A percentile compares a stretch with the other conserved stretches of the same genome.
These are phyloP conservation scores for Dreissena polymorpha DNA, from an alignment of 1,140 invertebrate genomes.

Conservation along the genomic window DNA sequence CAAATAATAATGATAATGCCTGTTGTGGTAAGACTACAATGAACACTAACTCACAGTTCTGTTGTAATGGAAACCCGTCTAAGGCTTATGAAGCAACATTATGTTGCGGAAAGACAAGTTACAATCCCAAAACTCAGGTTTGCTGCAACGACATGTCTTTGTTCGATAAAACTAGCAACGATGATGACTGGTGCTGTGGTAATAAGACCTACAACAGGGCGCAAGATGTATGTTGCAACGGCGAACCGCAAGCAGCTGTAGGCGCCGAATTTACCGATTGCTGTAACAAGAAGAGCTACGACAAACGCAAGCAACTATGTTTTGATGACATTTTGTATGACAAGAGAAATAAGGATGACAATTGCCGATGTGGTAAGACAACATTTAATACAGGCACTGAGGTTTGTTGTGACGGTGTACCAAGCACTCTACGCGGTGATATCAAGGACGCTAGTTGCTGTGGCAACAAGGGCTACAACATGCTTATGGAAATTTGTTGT, in stretches of 20 bases:
- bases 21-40: conserved; percentile 49
- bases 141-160: conserved; percentile 44
- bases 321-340: conserved; percentile 26
- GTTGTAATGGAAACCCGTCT: conserved; percentile 40
- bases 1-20: conserved; percentile 32
- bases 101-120: conserved; percentile 45
- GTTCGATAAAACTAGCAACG: conserved; percentile 28
- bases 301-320: conserved; percentile 40
- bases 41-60: conserved; percentile 32
- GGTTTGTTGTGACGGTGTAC: conserved; percentile 52
- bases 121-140: conserved; percentile 21
- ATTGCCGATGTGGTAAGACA: conserved; percentile 51
- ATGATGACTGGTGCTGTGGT: conserved; percentile 52
- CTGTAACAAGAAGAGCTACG: conserved; percentile 44
- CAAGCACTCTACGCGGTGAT: conserved; percentile 40
- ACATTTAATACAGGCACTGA: conserved; percentile 39
- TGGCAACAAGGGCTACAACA: conserved; percentile 42
- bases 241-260: conserved; percentile 25
- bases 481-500: conserved; percentile 43
- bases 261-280: conserved; percentile 26
- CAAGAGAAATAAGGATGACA: conserved; percentile 39
- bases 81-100: conserved; percentile 6
- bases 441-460: conserved; percentile 44
- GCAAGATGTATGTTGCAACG: conserved; percentile 47
- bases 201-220: conserved; percentile 38